phyloP scores from a whole-genome alignment of 2,888 invertebrate species.

The Pheosia gnoma region DNA sequence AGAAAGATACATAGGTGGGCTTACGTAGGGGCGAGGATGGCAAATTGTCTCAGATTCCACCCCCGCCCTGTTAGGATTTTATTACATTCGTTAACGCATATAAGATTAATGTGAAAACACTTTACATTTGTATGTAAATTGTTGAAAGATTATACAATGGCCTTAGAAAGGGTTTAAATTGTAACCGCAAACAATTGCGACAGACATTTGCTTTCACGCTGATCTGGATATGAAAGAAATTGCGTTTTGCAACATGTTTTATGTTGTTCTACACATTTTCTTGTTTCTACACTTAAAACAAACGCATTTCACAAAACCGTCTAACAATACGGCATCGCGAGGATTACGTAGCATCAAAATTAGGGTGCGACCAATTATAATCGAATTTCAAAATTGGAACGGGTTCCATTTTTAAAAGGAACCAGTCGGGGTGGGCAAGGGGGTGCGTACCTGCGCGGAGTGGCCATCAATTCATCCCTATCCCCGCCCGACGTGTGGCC shows the following conservation, averaged over 20 bases:
- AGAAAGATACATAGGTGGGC: slow-evolving; percentile 83
- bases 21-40: slow-evolving; percentile 72
- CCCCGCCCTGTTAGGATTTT: slow-evolving; percentile 70
- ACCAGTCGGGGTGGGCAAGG: slow-evolving; percentile 37
- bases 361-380: slow-evolving; percentile 32
- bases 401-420: slow-evolving; percentile 56
- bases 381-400: slow-evolving; percentile 34
- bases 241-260: too few species aligned
- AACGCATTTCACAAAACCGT: neutral
- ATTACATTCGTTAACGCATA: slow-evolving; percentile 82
- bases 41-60: slow-evolving; percentile 82
- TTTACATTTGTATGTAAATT: slow-evolving; percentile 73
- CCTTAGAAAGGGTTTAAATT: slow-evolving; percentile 19
- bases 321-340: neutral
- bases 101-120: slow-evolving; percentile 76
- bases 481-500: slow-evolving; percentile 59
- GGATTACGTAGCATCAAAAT: neutral
- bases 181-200: neutral
- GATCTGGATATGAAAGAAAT: slow-evolving; percentile 1
- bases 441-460: slow-evolving; percentile 68
- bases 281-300: neutral
- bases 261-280: neutral
- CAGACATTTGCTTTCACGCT: slow-evolving; percentile 15
- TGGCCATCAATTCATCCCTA: slow-evolving; percentile 72
- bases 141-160: slow-evolving; percentile 41